phyloP scores from a whole-genome alignment of 2,113 vertebrate genomes.

The Microcebus griseorufus region DNA sequence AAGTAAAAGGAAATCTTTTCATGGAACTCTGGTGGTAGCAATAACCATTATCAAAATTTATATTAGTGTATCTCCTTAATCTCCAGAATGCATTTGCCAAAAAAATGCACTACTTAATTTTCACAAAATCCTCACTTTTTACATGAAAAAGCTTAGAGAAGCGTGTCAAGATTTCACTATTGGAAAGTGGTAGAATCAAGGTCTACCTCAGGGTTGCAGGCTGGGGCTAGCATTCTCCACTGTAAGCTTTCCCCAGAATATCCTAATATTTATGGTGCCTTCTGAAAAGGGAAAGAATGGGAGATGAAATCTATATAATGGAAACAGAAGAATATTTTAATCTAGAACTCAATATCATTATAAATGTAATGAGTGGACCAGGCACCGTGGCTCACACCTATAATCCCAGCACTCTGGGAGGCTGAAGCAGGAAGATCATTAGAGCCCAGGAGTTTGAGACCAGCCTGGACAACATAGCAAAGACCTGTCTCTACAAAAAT shows the following conservation, averaged over 20 bases:
- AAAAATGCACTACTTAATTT: neutral
- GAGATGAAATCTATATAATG: no score
- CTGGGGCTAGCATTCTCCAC: no score
- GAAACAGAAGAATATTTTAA: neutral
- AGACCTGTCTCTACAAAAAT: no score
- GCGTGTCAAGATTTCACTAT: neutral
- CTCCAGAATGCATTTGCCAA: neutral
- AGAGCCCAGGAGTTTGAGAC: no score
- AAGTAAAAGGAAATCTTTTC: neutral
- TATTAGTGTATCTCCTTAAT: neutral
- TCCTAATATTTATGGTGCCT: neutral
- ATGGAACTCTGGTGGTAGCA: neutral
- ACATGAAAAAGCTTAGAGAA: neutral
- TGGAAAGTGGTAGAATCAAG: neutral
- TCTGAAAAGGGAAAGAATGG: neutral
- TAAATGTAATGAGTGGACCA: neutral
- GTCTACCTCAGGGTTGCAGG: no score
- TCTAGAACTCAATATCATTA: neutral
- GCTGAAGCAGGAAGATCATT: no score
- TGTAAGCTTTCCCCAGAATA: neutral
- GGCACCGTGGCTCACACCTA: no score
- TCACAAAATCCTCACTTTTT: neutral
- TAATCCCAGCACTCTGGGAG: no score
- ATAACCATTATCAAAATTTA: neutral
- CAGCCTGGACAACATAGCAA: no score